Percentiles rank a stretch among this genome's conserved stretches.
phyloP scores from a whole-genome alignment of 2,113 vertebrate genomes.

The Tursiops truncatus region DNA sequence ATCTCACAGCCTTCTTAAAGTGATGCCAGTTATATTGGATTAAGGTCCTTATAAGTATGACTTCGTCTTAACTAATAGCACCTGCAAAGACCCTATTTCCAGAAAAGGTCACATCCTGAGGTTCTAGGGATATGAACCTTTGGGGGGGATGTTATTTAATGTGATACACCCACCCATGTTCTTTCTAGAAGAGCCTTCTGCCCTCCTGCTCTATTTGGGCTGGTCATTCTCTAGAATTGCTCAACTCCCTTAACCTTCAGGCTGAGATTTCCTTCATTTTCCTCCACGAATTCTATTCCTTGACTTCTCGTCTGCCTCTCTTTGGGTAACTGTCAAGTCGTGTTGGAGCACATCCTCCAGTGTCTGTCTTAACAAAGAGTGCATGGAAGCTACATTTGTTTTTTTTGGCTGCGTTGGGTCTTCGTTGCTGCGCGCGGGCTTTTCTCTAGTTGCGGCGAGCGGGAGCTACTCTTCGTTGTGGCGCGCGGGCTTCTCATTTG shows the following conservation, averaged over 20 bases:
- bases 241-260: neutral
- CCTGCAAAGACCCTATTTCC: neutral
- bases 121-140: neutral
- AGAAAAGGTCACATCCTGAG: neutral
- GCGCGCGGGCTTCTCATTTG: too few species aligned
- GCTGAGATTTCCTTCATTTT: neutral
- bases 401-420: neutral
- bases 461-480: too few species aligned
- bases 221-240: neutral
- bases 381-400: neutral
- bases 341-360: neutral
- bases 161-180: neutral
- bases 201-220: neutral
- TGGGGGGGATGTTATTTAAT: neutral
- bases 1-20: neutral
- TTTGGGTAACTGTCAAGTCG: neutral
- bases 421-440: accelerated
- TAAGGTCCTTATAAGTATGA: neutral
- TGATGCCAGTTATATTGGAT: neutral
- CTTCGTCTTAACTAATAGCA: neutral
- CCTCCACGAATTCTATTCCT: neutral
- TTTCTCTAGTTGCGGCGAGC: too few species aligned
- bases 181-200: neutral
- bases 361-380: neutral
- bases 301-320: neutral